phyloP scores from a whole-genome alignment of 2,113 vertebrate genomes.

The Thunnus thynnus region DNA sequence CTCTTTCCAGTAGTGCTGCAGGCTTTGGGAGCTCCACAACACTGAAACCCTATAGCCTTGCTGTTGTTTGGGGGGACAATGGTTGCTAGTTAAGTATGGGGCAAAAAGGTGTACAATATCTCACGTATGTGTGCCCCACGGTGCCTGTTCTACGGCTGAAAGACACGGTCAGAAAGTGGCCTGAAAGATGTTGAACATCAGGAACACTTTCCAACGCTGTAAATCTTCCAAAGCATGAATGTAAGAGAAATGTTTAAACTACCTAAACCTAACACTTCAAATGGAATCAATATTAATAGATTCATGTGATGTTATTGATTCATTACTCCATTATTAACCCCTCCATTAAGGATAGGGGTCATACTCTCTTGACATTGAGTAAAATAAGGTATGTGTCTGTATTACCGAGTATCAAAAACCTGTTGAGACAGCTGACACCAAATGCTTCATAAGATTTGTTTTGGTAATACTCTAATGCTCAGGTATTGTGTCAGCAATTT shows the following conservation, averaged over 20 bases:
- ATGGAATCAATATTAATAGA: no score
- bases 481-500: no score
- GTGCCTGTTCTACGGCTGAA: slow-evolving; percentile 48
- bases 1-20: slow-evolving; percentile 60
- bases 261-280: no score
- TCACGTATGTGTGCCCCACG: slow-evolving; percentile 46
- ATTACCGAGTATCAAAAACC: no score
- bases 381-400: no score
- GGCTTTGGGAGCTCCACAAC: slow-evolving; percentile 61
- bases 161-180: slow-evolving; percentile 49
- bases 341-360: background rate
- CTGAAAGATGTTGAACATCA: slow-evolving; percentile 55
- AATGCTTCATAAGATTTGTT: no score
- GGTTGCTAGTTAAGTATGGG: slow-evolving; percentile 65
- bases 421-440: no score
- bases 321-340: background rate
- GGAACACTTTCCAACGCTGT: slow-evolving; percentile 15
- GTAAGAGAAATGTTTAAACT: background rate
- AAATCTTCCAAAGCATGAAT: slow-evolving; percentile 33
- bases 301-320: background rate
- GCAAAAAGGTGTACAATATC: slow-evolving; percentile 62
- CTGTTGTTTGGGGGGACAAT: slow-evolving; percentile 82
- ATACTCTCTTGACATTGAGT: no score
- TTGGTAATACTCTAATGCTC: no score
- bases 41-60: slow-evolving; percentile 73